Percentiles rank a stretch among this genome's conserved stretches.
Evolutionary conservation across 2,888 invertebrate species (phyloP).

Genomic region (Lasioglossum lativentre): DNA sequence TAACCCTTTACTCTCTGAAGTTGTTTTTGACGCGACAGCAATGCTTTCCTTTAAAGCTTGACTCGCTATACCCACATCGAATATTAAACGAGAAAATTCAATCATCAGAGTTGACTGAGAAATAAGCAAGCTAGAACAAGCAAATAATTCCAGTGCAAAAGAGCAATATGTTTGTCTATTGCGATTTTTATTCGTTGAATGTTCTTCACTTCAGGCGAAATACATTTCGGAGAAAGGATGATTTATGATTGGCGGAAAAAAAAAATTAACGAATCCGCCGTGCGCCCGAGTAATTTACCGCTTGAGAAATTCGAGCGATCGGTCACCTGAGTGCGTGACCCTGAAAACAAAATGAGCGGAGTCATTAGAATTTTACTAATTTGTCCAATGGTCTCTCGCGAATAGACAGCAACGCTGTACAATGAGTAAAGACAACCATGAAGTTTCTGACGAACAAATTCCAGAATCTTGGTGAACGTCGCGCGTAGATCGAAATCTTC

Average conservation of each 20-base stretch:
- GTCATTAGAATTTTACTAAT: neutral
- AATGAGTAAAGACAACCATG: neutral
- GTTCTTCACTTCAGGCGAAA: neutral
- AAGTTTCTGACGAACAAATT: neutral
- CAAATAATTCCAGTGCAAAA: neutral
- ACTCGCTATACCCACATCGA: neutral
- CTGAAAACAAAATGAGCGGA: neutral
- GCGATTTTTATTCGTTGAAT: neutral
- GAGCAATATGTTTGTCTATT: neutral
- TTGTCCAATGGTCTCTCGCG: neutral
- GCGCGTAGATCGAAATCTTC: neutral
- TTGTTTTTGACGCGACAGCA: neutral
- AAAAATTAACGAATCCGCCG: neutral
- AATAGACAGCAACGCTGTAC: neutral
- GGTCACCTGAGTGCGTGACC: neutral
- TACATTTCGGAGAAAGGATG: constrained; percentile 6
- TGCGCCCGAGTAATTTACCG: neutral
- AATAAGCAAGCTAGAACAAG: neutral
- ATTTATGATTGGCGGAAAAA: neutral
- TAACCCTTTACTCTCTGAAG: neutral
- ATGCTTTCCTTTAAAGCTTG: neutral
- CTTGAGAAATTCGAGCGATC: neutral
- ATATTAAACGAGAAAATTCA: neutral
- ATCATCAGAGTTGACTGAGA: neutral
- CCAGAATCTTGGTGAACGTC: neutral